Percentiles rank a stretch among this genome's conserved stretches.
phyloP scores from a whole-genome alignment of 2,797 vertebrate species.

The Lutjanus campechanus region DNA sequence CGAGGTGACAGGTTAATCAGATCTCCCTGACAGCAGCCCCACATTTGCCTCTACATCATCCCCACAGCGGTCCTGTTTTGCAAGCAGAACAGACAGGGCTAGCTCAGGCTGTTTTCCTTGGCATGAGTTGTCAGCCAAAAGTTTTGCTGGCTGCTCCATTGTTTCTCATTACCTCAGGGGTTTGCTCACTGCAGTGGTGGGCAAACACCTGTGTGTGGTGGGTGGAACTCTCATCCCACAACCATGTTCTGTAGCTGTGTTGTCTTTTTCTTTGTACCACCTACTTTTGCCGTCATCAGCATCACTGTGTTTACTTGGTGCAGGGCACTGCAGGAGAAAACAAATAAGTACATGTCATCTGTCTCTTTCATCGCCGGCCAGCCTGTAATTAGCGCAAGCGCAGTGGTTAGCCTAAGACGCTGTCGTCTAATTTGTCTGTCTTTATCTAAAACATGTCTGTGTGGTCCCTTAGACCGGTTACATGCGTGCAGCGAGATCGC shows the following conservation, averaged over 20 bases:
- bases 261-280: constrained; percentile 52
- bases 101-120: constrained; percentile 75
- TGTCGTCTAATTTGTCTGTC: constrained; percentile 90
- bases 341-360: constrained; percentile 82
- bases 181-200: constrained; percentile 51
- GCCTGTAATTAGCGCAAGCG: constrained; percentile 86
- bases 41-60: constrained; percentile 53
- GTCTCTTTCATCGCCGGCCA: constrained; percentile 82
- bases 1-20: constrained; percentile 71
- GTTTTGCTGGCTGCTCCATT: constrained; percentile 70
- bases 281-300: constrained; percentile 57
- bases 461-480: constrained; percentile 79
- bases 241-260: constrained; percentile 42
- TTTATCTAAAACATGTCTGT: constrained; percentile 88
- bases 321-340: constrained; percentile 72
- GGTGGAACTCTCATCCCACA: constrained; percentile 49
- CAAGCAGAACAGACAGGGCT: constrained; percentile 43
- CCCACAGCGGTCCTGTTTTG: constrained; percentile 48
- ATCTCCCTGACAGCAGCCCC: constrained; percentile 54
- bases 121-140: constrained; percentile 61
- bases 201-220: constrained; percentile 81
- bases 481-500: constrained; percentile 72
- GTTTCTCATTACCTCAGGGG: constrained; percentile 73
- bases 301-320: constrained; percentile 75
- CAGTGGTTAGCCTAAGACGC: constrained; percentile 84